Evolutionary conservation across 2,797 vertebrate genomes (phyloP), one percentile per base, ranked within the genome.

Genomic region (Trachops cirrhosus): DNA sequence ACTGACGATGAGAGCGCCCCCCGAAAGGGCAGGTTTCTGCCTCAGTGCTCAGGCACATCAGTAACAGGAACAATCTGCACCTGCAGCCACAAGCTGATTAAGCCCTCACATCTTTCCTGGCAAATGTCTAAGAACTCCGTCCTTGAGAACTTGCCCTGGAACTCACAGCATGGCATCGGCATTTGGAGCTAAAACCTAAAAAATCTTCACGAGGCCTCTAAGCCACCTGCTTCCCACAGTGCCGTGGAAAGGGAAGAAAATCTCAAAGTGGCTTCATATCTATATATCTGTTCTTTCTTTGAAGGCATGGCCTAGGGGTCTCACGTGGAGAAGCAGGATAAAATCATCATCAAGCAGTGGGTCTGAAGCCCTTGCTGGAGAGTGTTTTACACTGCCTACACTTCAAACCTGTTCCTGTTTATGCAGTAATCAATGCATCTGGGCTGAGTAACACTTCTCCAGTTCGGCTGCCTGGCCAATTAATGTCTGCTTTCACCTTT

Each of bases 351-450:
- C 91, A 44, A 85, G 83, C 83, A 26, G 92, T 52, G n/a, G 83
- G 85, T 71, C 77, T 34, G 57, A 83, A 93, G 91, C 70, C 77
- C 94, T 94, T 77, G 96, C 70, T 14, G 29, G 91, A 64, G 88
- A 95, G 79, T 44, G 52, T 88, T 95, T 96, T 94, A 90, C 93
- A 83, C 96, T 96, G 97, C 96, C 97, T 93, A 97, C 95, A 94
- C 95, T 86, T 83, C 93, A 96, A 96, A 96, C 97, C 97, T 96
- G 89, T 83, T 96, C 95, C 95, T 97, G 87, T 97, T 96, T 97
- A 96, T 11, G 68, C 73, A 84, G 75, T 86, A 88, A 96, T 96
- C 94, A 26, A 84, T 94, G 93, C 84, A 96, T 96, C 59, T 97
- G 94, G 93, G 96, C 39, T 54, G 94, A 97, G 84, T 92, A 95